Evolutionary conservation across 2,113 vertebrate genomes (phyloP).

Genomic region (Scytalopus superciliaris): DNA sequence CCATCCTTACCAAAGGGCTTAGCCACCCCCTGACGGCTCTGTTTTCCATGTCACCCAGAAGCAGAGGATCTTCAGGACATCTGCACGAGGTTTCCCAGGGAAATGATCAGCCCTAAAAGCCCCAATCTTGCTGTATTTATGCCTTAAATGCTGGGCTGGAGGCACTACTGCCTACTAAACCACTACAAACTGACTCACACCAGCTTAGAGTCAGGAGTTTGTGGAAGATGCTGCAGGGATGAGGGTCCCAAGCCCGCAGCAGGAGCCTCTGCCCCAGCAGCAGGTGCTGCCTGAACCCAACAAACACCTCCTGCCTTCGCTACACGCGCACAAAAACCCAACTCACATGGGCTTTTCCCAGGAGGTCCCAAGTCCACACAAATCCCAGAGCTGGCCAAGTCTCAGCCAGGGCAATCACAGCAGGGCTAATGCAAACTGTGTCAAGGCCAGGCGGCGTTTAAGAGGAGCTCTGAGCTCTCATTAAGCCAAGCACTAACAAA

Average conservation of each 20-base stretch:
- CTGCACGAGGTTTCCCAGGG: background rate
- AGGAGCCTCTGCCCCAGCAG: background rate
- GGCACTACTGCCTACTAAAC: background rate
- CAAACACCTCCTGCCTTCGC: fast-evolving
- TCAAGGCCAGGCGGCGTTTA: background rate
- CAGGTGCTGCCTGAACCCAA: fast-evolving
- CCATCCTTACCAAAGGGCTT: background rate
- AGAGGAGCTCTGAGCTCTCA: background rate
- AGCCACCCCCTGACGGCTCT: fast-evolving
- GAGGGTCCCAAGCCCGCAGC: background rate
- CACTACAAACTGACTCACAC: background rate
- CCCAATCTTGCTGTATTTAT: fast-evolving
- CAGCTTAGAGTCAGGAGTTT: background rate
- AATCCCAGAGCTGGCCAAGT: background rate
- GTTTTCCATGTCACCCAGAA: fast-evolving
- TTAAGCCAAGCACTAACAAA: background rate
- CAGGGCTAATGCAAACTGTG: background rate
- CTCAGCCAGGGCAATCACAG: background rate
- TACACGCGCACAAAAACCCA: fast-evolving
- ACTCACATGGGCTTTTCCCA: fast-evolving
- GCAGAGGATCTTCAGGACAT: background rate
- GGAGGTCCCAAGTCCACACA: background rate
- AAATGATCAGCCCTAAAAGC: background rate
- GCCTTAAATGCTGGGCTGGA: background rate
- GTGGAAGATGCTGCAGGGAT: background rate